A percentile compares a stretch with the other conserved stretches of the same genome.
phyloP scores from a whole-genome alignment of 2,888 invertebrate genomes.

The Drosophila prostipennis region DNA sequence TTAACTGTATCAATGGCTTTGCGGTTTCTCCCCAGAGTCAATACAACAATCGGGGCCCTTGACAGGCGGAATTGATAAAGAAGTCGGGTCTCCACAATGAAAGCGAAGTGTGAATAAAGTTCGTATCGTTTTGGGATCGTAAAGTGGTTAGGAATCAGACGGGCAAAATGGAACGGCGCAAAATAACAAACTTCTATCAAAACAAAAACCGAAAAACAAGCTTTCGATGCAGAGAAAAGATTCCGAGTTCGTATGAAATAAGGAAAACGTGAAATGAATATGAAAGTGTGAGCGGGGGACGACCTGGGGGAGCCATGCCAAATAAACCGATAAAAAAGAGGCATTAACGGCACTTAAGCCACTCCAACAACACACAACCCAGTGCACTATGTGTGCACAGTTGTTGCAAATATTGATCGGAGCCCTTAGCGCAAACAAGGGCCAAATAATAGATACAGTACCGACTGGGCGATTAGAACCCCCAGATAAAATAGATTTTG shows the following conservation, averaged over 20 bases:
- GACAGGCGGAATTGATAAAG: slow-evolving; percentile 29
- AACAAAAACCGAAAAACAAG: slow-evolving; percentile 57
- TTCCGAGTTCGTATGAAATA: slow-evolving; percentile 12
- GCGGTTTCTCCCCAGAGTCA: slow-evolving; percentile 11
- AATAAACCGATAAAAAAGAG: slow-evolving; percentile 12
- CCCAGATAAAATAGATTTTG: background rate
- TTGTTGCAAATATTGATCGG: slow-evolving; percentile 28
- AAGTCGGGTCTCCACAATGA: slow-evolving; percentile 16
- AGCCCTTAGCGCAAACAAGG: slow-evolving; percentile 19
- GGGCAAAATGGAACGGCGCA: slow-evolving; percentile 36
- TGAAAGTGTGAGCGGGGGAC: background rate
- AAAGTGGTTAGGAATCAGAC: slow-evolving; percentile 41
- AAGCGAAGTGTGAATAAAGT: slow-evolving; percentile 27
- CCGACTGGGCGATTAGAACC: background rate
- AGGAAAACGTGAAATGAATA: slow-evolving; percentile 17
- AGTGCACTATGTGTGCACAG: slow-evolving; percentile 34
- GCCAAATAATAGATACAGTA: background rate
- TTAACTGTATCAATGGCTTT: slow-evolving; percentile 4
- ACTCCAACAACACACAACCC: slow-evolving; percentile 2
- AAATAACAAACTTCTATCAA: slow-evolving; percentile 55
- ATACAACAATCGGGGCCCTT: slow-evolving; percentile 18
- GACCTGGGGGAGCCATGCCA: slow-evolving; percentile 6
- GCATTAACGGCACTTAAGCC: slow-evolving; percentile 28
- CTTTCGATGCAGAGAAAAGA: slow-evolving; percentile 40
- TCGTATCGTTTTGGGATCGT: slow-evolving; percentile 2